Evolutionary conservation across 2,888 invertebrate species (phyloP).

Genomic region (Mylabris sibirica): DNA sequence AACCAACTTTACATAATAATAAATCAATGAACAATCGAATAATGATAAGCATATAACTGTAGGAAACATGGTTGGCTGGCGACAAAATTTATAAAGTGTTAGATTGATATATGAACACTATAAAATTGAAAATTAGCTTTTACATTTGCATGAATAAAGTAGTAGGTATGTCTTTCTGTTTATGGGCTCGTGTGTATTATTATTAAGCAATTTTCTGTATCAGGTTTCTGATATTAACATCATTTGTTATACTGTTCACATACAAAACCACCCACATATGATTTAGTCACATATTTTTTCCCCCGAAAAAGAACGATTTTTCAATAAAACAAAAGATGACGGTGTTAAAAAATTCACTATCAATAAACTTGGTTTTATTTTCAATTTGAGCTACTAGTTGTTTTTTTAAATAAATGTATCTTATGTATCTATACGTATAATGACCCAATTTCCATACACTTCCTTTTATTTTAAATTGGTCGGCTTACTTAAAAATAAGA

Average conservation of each 20-base stretch:
- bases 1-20: neutral
- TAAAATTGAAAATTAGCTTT: conserved; percentile 4
- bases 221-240: neutral
- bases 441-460: too few relatives aligned
- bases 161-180: neutral
- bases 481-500: too few relatives aligned
- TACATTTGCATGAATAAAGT: neutral
- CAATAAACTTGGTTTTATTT: neutral
- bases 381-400: too few relatives aligned
- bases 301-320: neutral
- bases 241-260: neutral
- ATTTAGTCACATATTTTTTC: neutral
- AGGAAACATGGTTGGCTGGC: conserved; percentile 12
- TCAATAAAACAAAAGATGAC: neutral
- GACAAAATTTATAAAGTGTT: conserved; percentile 18
- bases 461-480: too few relatives aligned
- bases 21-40: conserved; percentile 14
- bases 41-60: conserved; percentile 8
- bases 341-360: neutral
- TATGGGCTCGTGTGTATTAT: neutral
- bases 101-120: neutral
- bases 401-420: too few relatives aligned
- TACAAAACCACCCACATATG: neutral
- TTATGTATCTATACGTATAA: too few relatives aligned
- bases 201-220: conserved; percentile 4